Evolutionary conservation across 2,797 vertebrate species (phyloP), one percentile per base, ranked within the genome.

Genomic region (Agapornis canus): DNA sequence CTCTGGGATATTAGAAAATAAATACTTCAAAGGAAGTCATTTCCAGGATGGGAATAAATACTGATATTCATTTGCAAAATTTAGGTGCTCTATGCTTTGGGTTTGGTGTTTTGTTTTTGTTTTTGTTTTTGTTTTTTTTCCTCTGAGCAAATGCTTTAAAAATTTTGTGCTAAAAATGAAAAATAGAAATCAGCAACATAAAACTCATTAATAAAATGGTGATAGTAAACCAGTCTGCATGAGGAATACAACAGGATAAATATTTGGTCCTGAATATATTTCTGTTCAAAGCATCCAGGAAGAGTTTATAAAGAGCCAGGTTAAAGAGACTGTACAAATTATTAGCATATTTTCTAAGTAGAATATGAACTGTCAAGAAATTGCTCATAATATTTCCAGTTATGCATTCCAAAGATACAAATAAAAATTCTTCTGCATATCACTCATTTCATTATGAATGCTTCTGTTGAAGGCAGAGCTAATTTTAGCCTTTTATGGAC

Each of bases 331-430:
- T 69, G 64, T 32, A 87, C 43, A 87, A 90, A 85, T 89, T 71
- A 68, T 87, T 81, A 89, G 13, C 86, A 83, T 90, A 92, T 95
- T 95, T 96, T 94, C 78, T 95, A 82, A 81, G 75, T 17, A 71
- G 57, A 89, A 75, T 73, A 78, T 42, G 39, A 92, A 78, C 89
- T 94, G 65, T 94, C 89, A 95, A 95, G 93, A 84, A 96, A 95
- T 69, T 89, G 65, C 39, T 89, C 65, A 75, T 77, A 84, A 60
- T 85, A 81, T 87, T 96, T 94, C 92, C 64, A 90, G 64, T 77
- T 84, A 89, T 29, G n/a, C 82, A 91, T 94, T 96, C 90, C 71
- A 87, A 77, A 82, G 64, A 80, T 19, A 79, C 78, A 92, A 94
- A 92, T 70, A 73, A 72, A 95, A 97, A 90, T 90, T 90, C 40